Percentiles rank a stretch among this genome's conserved stretches.
phyloP scores from a whole-genome alignment of 37 sponge, comb jelly and placozoan species.

The Aphrocallistes beatrix region DNA sequence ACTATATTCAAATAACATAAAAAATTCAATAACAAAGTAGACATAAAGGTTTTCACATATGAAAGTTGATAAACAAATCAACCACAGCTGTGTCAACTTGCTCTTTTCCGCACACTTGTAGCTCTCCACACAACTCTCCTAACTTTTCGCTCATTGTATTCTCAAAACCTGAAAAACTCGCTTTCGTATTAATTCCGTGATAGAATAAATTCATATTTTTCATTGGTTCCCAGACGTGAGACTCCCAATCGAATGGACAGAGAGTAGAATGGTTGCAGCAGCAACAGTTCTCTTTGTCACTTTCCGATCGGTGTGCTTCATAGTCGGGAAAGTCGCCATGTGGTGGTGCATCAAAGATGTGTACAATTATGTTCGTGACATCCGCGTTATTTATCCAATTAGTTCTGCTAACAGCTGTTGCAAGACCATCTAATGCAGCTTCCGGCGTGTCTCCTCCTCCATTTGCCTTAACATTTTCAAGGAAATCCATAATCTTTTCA shows the following conservation, averaged over 20 bases:
- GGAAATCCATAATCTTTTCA: background rate
- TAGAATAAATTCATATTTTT: background rate
- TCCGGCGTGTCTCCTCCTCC: slow-evolving; percentile 1
- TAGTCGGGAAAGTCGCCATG: background rate
- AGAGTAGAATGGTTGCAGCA: background rate
- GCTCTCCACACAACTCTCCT: background rate
- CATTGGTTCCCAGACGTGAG: background rate
- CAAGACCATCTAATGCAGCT: background rate
- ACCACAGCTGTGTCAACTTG: background rate
- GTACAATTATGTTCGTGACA: background rate
- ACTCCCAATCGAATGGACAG: background rate
- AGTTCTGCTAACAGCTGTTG: background rate
- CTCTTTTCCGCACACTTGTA: background rate
- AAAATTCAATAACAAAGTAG: no score
- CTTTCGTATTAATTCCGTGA: background rate
- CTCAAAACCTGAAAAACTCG: background rate
- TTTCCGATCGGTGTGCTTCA: background rate
- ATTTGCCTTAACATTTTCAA: background rate
- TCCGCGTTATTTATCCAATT: background rate
- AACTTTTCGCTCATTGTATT: background rate
- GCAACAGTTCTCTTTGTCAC: background rate
- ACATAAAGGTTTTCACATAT: no score
- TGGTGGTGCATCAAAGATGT: background rate
- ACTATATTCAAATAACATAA: no score
- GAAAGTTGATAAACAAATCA: no score